Percentiles rank a stretch among this genome's conserved stretches.
phyloP scores from a whole-genome alignment of 2,888 invertebrate species.

The Priocnemis perturbator region DNA sequence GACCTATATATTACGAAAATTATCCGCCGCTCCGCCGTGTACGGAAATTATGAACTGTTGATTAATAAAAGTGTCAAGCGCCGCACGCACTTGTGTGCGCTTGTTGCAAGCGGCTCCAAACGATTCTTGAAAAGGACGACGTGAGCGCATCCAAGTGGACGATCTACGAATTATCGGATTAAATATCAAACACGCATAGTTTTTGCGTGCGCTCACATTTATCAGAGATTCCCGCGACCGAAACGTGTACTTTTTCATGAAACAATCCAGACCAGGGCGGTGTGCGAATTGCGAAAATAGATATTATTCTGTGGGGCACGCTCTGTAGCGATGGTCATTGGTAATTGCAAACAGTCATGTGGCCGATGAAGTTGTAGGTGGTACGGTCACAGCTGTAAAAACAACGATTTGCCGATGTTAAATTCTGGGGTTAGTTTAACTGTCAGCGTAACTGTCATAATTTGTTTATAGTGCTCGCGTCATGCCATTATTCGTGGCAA shows the following conservation, averaged over 20 bases:
- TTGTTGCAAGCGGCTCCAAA: background rate
- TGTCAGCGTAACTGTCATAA: conserved; percentile 18
- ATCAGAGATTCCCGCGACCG: background rate
- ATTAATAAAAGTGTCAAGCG: background rate
- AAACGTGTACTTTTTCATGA: conserved; percentile 25
- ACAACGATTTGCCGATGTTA: background rate
- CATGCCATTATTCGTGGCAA: background rate
- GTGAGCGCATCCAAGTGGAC: conserved; percentile 29
- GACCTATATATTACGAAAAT: conserved; percentile 18
- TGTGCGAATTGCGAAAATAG: too few relatives aligned
- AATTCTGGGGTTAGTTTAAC: conserved; percentile 35
- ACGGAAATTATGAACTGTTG: background rate
- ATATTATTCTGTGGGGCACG: too few relatives aligned
- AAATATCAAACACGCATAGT: conserved; percentile 20
- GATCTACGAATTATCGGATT: conserved; percentile 19
- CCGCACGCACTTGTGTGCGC: background rate
- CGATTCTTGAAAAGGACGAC: conserved; percentile 17
- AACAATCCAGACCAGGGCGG: conserved; percentile 14
- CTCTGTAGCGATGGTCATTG: too few relatives aligned
- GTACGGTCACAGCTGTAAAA: too few relatives aligned
- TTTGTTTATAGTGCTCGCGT: conserved; percentile 21
- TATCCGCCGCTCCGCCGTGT: background rate
- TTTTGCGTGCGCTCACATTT: background rate
- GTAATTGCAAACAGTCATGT: background rate
- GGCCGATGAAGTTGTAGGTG: background rate